Base-by-base conservation (phyloP, 2,797 vertebrate species). In the Podargus strigoides region DNA sequence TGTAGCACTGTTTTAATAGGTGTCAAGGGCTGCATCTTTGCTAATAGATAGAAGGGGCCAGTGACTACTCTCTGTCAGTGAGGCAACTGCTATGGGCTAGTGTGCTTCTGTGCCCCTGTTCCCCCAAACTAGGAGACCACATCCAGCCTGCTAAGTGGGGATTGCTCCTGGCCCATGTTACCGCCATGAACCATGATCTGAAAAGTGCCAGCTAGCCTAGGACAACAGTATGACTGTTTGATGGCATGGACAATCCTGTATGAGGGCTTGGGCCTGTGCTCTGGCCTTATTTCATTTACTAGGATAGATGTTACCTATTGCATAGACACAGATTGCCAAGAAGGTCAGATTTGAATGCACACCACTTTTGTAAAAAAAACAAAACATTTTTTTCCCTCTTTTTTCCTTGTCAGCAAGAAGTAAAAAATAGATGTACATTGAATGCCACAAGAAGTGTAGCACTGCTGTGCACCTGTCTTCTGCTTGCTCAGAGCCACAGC, bases 51-150 rank as follows among this genome's bases (percentile, higher is more conserved):
- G 27, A 63, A 53, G 5, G 12, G 9, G 28, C 14, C 37, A 41
- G 42, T 2, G 10, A 27, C 41, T 55, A n/a, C 26, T 49, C 32
- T 49, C 41, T n/a, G 47, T 24, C 36, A 72, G 42, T 8, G 9
- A 84, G n/a, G 49, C 23, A 68, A 47, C 42, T 30, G 32, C 4
- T 22, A 52, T 0, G 1, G 44, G 20, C 12, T 39, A 28, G 13
- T 3, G 2, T 28, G 26, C 12, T 16, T 42, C n/a, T 36, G n/a
- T 0, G 0, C 5, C 30, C 12, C 42, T 39, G 1, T 50, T 75
- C 37, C 41, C 41, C 26, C 26, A 26, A 17, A 55, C 10, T 44
- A 53, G n/a, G 36, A 53, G 28, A 46, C 12, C 10, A 17, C 56
- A 32, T 50, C 32, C 62, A 36, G 20, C 10, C 21, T 67, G n/a